phyloP scores from a whole-genome alignment of 2,888 invertebrate genomes.

The Lagria hirta region DNA sequence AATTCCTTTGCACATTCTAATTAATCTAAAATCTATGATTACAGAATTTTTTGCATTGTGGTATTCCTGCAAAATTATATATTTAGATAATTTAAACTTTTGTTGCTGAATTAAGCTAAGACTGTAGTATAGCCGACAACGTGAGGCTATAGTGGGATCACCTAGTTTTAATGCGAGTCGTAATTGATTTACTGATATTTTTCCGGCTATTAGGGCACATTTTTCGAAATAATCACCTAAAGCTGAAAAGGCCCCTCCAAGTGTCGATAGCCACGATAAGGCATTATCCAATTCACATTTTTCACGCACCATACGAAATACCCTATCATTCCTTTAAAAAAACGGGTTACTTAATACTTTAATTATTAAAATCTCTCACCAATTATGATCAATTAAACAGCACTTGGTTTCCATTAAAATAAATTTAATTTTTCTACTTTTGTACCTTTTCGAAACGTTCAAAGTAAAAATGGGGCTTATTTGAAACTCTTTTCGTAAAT shows the following conservation, averaged over 20 bases:
- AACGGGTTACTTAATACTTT: slow-evolving; percentile 2
- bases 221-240: slow-evolving; percentile 83
- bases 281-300: slow-evolving; percentile 78
- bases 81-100: slow-evolving; percentile 62
- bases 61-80: slow-evolving; percentile 63
- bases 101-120: slow-evolving; percentile 86
- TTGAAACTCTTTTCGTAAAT: slow-evolving; percentile 44
- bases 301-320: slow-evolving; percentile 59
- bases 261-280: slow-evolving; percentile 92
- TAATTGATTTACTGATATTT: slow-evolving; percentile 83
- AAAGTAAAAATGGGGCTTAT: slow-evolving; percentile 35
- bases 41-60: slow-evolving; percentile 48
- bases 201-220: slow-evolving; percentile 85
- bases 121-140: slow-evolving; percentile 85
- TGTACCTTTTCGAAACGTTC: slow-evolving; percentile 11
- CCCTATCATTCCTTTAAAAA: slow-evolving; percentile 56
- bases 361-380: slow-evolving; percentile 55
- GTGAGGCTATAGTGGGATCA: slow-evolving; percentile 76
- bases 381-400: slow-evolving; percentile 70
- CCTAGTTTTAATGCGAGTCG: slow-evolving; percentile 77
- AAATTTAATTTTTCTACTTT: slow-evolving; percentile 40
- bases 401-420: slow-evolving; percentile 60
- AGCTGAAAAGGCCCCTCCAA: slow-evolving; percentile 95
- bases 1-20: slow-evolving; percentile 83
- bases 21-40: slow-evolving; percentile 63